Evolutionary conservation across 2,113 vertebrate genomes (phyloP).

Genomic region (Anarrhichthys ocellatus): DNA sequence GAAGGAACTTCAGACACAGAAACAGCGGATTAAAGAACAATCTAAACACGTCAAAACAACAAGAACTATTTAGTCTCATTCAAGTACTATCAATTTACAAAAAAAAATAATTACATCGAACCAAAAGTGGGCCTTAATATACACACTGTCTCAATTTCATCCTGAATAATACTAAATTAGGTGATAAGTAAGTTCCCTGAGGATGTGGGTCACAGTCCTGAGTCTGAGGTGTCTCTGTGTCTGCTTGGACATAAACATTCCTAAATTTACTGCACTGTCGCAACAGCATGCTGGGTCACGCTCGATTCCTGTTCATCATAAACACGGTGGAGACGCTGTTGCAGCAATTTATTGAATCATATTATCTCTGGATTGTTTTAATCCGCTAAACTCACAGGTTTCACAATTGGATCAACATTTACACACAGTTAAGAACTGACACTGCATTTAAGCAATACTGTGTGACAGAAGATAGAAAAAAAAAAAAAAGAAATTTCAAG

Average conservation of each 20-base stretch:
- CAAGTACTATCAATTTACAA: background rate
- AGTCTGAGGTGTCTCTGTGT: constrained; percentile 13
- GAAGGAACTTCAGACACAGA: background rate
- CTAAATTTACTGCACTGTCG: constrained; percentile 17
- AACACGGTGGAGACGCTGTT: constrained; percentile 18
- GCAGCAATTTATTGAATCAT: constrained; percentile 27
- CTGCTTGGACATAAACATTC: constrained; percentile 33
- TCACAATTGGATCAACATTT: constrained; percentile 11
- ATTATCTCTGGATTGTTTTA: background rate
- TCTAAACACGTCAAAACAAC: too few species aligned
- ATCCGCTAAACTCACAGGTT: constrained; percentile 12
- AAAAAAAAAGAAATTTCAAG: background rate
- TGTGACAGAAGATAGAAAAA: background rate
- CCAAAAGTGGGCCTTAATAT: background rate
- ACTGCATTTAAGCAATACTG: background rate
- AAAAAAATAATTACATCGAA: background rate
- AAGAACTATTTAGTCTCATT: background rate
- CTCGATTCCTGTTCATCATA: constrained; percentile 32
- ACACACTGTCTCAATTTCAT: background rate
- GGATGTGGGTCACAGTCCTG: constrained; percentile 34
- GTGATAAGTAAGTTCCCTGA: constrained; percentile 2
- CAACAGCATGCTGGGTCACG: constrained; percentile 54
- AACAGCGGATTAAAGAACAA: background rate
- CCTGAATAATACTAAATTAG: background rate
- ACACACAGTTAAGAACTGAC: background rate